Base-by-base conservation (phyloP, 2,797 vertebrate genomes). In the Enteromius fasciolatus region DNA sequence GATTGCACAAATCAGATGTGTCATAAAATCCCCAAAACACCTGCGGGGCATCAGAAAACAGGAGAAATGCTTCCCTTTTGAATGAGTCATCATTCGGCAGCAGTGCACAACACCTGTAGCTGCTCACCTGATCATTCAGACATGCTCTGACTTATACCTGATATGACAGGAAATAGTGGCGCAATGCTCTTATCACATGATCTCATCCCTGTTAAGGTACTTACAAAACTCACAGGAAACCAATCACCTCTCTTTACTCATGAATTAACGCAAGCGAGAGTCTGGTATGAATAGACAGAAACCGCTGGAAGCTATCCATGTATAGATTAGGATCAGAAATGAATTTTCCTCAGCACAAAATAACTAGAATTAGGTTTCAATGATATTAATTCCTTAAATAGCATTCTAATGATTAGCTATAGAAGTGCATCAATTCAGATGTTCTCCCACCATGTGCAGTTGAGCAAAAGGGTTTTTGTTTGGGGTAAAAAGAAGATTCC, bases 61-160 rank as follows among this genome's bases (percentile, higher is more conserved):
- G 36, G 25, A 52, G 41, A 77, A 67, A 68, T 46, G 1, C 14
- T 59, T 4, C 5, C 66, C 7, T 28, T 44, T 61, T 73, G 48
- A 77, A 28, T 50, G 33, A 84, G 75, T 84, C 66, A 69, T 59
- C 1, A 23, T 73, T 68, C 15, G 18, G 50, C 52, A 12, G 83
- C 59, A 25, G 33, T 12, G 18, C 72, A 28, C 78, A 28, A 64
- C 78, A 87, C 84, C 79, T 80, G 83, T 46, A 50, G 11, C 36
- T n/a, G 10, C 66, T 81, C 68, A 79, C 50, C 59, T 83, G 81
- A 66, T 11, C 15, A 70, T 73, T 52, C 61, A 69, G 63, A 81
- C 31, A 48, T 73, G 75, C 67, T 78, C 41, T 54, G 72, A 72
- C 66, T 23, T 69, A 73, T 52, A 8, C 17, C n/a, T 83, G 75